A percentile compares a stretch with the other conserved stretches of the same genome.
Evolutionary conservation across 1,140 invertebrate species (phyloP).

Genomic region (Goniozus legneri): DNA sequence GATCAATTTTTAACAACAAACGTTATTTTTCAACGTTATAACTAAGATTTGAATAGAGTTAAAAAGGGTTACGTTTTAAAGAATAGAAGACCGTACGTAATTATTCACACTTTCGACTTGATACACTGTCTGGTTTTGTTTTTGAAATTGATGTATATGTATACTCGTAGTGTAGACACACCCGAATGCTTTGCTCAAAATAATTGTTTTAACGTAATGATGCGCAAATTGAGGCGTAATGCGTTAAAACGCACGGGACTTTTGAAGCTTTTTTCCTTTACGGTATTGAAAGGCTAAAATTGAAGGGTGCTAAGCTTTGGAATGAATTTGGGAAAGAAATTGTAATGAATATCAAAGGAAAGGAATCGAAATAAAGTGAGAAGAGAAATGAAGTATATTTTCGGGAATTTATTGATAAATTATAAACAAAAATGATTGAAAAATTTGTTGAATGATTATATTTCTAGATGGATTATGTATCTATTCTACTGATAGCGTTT

Average conservation of each 20-base stretch:
- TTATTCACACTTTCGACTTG: too few relatives aligned
- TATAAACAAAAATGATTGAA: too few relatives aligned
- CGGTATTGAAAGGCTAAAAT: slow-evolving; percentile 42
- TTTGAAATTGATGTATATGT: not conserved
- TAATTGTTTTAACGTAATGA: slow-evolving; percentile 26
- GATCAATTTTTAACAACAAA: too few relatives aligned
- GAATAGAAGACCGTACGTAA: too few relatives aligned
- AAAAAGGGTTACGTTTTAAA: too few relatives aligned
- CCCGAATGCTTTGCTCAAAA: slow-evolving; percentile 39
- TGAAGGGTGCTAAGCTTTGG: slow-evolving; percentile 42
- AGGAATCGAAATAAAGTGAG: slow-evolving; percentile 1
- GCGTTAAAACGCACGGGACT: slow-evolving; percentile 18
- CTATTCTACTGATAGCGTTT: too few relatives aligned
- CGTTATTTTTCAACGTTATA: too few relatives aligned
- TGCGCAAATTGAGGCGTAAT: slow-evolving; percentile 13
- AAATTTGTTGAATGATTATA: too few relatives aligned
- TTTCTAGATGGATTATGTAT: too few relatives aligned
- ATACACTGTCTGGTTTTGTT: not conserved
- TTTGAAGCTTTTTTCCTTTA: slow-evolving; percentile 32
- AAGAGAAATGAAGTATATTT: slow-evolving; percentile 5
- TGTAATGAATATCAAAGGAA: slow-evolving; percentile 17
- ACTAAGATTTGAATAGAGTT: too few relatives aligned
- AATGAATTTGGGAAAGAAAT: too few relatives aligned
- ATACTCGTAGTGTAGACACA: slow-evolving; percentile 27
- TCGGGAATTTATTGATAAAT: too few relatives aligned